A percentile compares a stretch with the other conserved stretches of the same genome.
Evolutionary conservation across 1,140 invertebrate species (phyloP).

Genomic region (Aporrectodea caliginosa): DNA sequence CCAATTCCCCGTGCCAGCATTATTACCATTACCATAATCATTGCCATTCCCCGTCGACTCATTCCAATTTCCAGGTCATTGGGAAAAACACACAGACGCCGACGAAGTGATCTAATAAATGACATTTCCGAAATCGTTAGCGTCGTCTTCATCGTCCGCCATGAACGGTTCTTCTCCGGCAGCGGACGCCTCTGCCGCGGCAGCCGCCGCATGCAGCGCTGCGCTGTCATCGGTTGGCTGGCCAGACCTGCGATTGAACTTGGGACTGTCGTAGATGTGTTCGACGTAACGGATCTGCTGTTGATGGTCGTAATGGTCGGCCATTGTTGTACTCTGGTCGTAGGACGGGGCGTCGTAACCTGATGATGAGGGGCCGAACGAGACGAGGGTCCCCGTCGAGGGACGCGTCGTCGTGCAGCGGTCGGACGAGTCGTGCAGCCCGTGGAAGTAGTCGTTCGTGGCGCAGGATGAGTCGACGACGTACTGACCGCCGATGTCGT

Average conservation of each 20-base stretch:
- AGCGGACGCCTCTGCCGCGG: background rate
- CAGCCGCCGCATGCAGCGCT: background rate
- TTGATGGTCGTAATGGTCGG: background rate
- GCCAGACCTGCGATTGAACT: background rate
- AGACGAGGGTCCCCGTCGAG: background rate
- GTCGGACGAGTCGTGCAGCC: background rate
- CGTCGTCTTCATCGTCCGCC: background rate
- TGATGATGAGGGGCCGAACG: background rate
- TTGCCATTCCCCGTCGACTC: no score
- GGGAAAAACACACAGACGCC: no score
- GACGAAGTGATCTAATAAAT: no score
- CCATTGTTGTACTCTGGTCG: background rate
- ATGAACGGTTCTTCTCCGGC: background rate
- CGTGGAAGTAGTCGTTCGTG: background rate
- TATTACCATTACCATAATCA: no score
- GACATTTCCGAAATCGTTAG: background rate
- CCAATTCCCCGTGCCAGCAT: no score
- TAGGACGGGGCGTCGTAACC: background rate
- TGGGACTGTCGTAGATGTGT: background rate
- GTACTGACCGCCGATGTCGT: background rate
- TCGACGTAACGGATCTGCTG: background rate
- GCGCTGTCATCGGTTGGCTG: background rate
- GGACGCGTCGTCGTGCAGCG: background rate
- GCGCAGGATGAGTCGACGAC: background rate
- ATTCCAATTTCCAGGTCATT: no score